Conservation (phyloP, 2,113 vertebrate genomes). For the Solenodon paradoxus region DNA sequence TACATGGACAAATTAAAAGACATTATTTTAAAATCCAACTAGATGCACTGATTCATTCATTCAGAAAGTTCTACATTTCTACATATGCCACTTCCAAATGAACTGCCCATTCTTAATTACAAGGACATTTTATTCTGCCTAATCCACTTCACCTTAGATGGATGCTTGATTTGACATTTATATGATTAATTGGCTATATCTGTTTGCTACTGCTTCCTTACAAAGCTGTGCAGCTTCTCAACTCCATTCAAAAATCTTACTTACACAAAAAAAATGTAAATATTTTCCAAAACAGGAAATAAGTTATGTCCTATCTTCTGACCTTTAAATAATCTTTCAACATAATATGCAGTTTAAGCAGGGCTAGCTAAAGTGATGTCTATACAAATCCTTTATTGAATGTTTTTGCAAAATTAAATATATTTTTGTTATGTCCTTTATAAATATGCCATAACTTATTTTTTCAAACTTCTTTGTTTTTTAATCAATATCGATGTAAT, state of each 20-base stretch:
- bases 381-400: neutral
- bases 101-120: conserved; percentile 1
- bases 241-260: neutral
- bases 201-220: neutral
- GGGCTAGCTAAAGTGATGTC: neutral
- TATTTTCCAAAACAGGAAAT: neutral
- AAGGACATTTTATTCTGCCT: conserved; percentile 25
- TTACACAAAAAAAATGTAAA: neutral
- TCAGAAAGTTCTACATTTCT: neutral
- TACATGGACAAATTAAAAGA: neutral
- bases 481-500: neutral
- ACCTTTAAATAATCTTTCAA: neutral
- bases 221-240: neutral
- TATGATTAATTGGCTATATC: neutral
- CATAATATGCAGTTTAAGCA: neutral
- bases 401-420: neutral
- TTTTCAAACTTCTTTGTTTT: neutral
- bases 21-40: neutral
- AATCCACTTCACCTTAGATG: neutral
- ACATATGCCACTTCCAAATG: neutral
- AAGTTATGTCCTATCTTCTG: neutral
- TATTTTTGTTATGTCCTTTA: neutral
- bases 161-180: conserved; percentile 28
- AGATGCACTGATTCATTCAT: neutral
- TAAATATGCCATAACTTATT: neutral